phyloP scores from a whole-genome alignment of 64 coral and sea anemone species.

The Cladopsammia gracilis region DNA sequence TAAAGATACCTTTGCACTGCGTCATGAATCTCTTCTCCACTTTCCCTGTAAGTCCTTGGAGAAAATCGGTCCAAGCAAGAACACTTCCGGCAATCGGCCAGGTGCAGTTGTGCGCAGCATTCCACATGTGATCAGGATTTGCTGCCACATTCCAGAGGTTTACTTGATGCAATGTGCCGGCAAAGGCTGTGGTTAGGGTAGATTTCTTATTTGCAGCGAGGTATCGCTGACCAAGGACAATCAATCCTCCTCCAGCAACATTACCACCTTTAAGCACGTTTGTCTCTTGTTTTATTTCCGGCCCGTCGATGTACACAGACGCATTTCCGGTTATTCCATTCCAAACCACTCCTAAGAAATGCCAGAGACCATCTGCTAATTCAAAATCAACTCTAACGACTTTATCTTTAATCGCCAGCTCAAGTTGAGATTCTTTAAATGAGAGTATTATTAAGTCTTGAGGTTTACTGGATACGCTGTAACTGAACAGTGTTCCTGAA shows the following conservation, averaged over 20 bases:
- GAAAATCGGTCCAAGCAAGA: conserved; percentile 42
- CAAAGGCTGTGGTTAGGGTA: background rate
- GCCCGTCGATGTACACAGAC: background rate
- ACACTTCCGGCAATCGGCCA: conserved; percentile 50
- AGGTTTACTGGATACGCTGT: background rate
- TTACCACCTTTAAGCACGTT: background rate
- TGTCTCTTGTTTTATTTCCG: background rate
- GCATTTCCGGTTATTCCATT: background rate
- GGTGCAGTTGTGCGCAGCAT: conserved; percentile 16
- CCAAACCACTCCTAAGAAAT: conserved; percentile 4
- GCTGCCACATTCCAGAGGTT: conserved; percentile 38
- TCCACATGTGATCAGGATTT: conserved; percentile 37
- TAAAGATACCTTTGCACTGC: conserved; percentile 41
- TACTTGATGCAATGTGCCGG: background rate
- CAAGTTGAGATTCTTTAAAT: background rate
- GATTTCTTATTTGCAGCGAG: background rate
- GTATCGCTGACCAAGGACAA: conserved; percentile 40
- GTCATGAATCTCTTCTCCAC: conserved; percentile 35
- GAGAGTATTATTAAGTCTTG: background rate
- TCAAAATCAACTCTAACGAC: background rate
- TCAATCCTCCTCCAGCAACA: background rate
- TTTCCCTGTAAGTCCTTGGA: conserved; percentile 44
- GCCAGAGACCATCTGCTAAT: background rate
- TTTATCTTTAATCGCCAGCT: background rate
- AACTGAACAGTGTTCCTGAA: conserved; percentile 5